Percentiles rank a stretch among this genome's conserved stretches.
These are phyloP conservation scores for Tympanuchus pallidicinctus DNA, from an alignment of 2,113 vertebrate genomes.

Conservation along the genomic window DNA sequence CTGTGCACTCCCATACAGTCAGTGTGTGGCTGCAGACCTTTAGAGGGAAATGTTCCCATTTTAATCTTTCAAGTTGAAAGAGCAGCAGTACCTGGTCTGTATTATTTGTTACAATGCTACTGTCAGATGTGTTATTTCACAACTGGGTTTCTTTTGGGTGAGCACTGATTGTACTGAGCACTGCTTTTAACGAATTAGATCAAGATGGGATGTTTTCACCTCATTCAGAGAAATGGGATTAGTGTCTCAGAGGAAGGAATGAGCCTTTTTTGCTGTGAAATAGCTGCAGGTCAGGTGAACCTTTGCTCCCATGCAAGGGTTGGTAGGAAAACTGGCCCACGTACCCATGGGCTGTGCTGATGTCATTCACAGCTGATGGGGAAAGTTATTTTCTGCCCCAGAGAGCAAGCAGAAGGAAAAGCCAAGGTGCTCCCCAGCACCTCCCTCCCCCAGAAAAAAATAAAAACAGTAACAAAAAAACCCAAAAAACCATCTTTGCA, in stretches of 20 bases:
- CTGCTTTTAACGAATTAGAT: background rate
- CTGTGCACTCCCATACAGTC: fast-evolving
- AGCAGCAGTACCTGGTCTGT: background rate
- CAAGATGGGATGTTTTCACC: background rate
- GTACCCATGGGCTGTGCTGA: background rate
- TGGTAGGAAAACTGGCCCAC: fast-evolving
- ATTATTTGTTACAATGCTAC: background rate
- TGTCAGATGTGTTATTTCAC: background rate
- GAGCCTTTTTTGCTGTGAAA: background rate
- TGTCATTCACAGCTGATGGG: background rate
- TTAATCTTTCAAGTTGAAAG: background rate
- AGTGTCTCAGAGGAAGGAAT: background rate
- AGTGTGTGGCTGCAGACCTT: background rate
- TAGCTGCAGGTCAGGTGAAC: background rate
- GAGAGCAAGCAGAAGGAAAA: background rate
- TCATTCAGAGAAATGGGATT: background rate
- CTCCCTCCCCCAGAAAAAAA: background rate
- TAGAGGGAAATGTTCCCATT: background rate
- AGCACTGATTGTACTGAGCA: fast-evolving
- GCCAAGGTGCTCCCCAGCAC: background rate
- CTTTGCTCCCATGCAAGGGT: background rate
- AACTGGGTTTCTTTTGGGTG: background rate
- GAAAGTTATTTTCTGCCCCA: background rate
- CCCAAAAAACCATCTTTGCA: background rate
- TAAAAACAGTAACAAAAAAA: background rate